A percentile compares a stretch with the other conserved stretches of the same genome.
phyloP scores from a whole-genome alignment of 2,888 invertebrate species.

The Eilema griseolum region DNA sequence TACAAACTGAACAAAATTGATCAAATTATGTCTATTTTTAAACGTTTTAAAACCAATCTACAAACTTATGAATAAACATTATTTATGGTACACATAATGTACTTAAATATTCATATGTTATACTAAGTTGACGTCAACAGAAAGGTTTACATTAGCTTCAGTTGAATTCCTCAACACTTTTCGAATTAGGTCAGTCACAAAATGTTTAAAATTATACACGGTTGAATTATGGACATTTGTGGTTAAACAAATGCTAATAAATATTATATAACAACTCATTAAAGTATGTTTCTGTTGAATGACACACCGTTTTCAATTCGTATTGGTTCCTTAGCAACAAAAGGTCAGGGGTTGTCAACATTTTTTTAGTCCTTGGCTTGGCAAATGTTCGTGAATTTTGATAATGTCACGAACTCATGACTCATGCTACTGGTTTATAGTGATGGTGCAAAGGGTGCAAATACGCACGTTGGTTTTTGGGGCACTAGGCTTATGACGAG shows the following conservation, averaged over 20 bases:
- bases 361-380: neutral
- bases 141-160: neutral
- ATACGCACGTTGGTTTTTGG: neutral
- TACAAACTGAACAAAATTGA: no score
- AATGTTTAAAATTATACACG: neutral
- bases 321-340: neutral
- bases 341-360: conserved; percentile 2
- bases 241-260: neutral
- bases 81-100: neutral
- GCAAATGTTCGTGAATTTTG: neutral
- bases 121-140: neutral
- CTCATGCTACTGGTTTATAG: neutral
- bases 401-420: neutral
- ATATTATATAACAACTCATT: conserved; percentile 7
- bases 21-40: neutral
- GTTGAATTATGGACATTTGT: neutral
- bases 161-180: conserved; percentile 2
- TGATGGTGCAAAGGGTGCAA: neutral
- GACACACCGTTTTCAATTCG: neutral
- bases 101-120: neutral
- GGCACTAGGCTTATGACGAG: neutral
- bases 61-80: neutral
- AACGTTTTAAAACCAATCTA: neutral
- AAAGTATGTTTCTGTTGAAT: neutral
- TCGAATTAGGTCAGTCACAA: neutral